Evolutionary conservation across 2,888 invertebrate species (phyloP).

Genomic region (Orthonevra nobilis): DNA sequence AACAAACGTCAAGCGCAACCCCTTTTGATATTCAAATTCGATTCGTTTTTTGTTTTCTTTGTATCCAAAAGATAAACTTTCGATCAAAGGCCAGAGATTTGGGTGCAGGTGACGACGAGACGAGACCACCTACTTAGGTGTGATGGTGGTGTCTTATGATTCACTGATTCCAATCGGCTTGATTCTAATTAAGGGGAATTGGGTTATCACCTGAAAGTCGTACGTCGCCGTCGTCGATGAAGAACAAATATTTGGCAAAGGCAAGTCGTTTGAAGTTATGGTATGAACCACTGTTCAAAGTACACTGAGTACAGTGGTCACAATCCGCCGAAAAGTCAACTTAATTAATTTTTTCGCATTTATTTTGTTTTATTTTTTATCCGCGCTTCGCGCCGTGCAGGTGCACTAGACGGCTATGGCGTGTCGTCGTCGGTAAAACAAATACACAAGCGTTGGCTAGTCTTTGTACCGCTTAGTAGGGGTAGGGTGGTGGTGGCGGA

Average conservation of each 20-base stretch:
- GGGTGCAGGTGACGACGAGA: constrained; percentile 22
- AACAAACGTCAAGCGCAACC: constrained; percentile 34
- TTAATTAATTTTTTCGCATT: constrained; percentile 61
- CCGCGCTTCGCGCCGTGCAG: constrained; percentile 25
- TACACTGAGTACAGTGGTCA: neutral
- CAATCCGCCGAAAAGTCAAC: constrained; percentile 39
- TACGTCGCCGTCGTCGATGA: neutral
- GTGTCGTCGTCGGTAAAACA: constrained; percentile 21
- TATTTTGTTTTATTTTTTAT: neutral
- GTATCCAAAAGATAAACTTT: constrained; percentile 51
- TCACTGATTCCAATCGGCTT: too few species aligned
- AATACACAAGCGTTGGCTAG: neutral
- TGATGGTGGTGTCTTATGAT: too few species aligned
- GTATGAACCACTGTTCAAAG: neutral
- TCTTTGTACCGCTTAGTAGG: constrained; percentile 32
- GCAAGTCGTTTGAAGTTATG: constrained; percentile 5
- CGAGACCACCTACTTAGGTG: constrained; percentile 57
- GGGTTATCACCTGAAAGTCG: constrained; percentile 48
- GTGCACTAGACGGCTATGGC: constrained; percentile 51
- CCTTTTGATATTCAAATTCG: constrained; percentile 63
- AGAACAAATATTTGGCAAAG: constrained; percentile 45
- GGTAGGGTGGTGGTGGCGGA: too few species aligned
- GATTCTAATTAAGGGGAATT: constrained; percentile 59
- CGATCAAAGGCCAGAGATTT: constrained; percentile 54
- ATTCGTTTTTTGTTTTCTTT: constrained; percentile 6